Conservation (phyloP, 2,888 invertebrate genomes). For the Scaptomyza polygonia region DNA sequence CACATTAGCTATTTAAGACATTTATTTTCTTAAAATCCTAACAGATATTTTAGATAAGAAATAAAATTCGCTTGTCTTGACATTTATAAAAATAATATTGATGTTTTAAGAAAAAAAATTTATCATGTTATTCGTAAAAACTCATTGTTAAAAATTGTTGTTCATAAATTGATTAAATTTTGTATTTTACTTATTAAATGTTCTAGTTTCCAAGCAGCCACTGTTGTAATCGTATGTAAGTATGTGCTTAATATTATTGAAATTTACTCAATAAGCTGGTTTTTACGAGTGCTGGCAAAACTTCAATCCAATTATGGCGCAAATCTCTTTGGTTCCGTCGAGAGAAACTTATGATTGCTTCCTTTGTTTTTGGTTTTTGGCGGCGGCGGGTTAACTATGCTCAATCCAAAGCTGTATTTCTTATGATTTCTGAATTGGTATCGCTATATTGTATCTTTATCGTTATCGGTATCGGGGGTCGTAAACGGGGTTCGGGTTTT, state of each 20-base stretch:
- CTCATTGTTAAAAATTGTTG: background rate
- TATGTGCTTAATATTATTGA: slow-evolving; percentile 31
- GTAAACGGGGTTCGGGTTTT: slow-evolving; percentile 27
- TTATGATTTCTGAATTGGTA: slow-evolving; percentile 11
- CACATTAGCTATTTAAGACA: too few species aligned
- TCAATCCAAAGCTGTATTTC: slow-evolving; percentile 31
- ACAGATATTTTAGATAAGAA: too few species aligned
- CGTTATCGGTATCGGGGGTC: slow-evolving; percentile 25
- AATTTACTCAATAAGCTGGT: slow-evolving; percentile 28
- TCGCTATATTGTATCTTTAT: slow-evolving; percentile 14
- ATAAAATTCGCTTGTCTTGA: too few species aligned
- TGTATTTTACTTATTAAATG: background rate
- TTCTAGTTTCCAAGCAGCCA: background rate
- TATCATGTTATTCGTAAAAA: too few species aligned
- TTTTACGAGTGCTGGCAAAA: slow-evolving; percentile 43
- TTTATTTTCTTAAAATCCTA: too few species aligned
- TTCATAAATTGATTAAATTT: background rate
- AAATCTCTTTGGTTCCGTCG: slow-evolving; percentile 56
- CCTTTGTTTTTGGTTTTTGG: slow-evolving; percentile 27
- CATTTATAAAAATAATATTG: too few species aligned
- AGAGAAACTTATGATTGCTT: slow-evolving; percentile 27
- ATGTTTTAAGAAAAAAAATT: too few species aligned
- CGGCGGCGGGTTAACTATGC: slow-evolving; percentile 62
- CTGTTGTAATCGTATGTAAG: slow-evolving; percentile 1
- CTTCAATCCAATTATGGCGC: slow-evolving; percentile 63